A percentile compares a stretch with the other conserved stretches of the same genome.
phyloP scores from a whole-genome alignment of 1,140 invertebrate genomes.

The Pseudomyrmex cubaensis region DNA sequence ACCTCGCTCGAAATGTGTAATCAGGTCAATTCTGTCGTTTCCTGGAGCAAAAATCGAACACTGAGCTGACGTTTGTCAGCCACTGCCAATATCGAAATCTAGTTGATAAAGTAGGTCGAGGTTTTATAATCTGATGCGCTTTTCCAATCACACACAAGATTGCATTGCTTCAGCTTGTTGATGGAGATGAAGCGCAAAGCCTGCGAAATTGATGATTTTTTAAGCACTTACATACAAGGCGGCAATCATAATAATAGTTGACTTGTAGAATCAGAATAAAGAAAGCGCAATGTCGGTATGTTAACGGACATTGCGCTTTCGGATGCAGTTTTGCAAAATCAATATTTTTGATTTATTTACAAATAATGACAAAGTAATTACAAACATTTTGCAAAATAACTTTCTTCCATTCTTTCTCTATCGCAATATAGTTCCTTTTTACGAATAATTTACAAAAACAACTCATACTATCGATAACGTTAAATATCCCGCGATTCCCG shows the following conservation, averaged over 20 bases:
- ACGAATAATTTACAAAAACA: not conserved
- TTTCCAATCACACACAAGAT: not conserved
- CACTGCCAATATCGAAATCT: constrained; percentile 1
- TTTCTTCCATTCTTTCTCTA: no score
- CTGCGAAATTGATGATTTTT: not conserved
- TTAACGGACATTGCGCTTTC: no score
- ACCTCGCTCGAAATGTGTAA: not conserved
- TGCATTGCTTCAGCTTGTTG: not conserved
- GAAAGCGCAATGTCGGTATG: no score
- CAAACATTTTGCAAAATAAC: no score
- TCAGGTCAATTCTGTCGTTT: not conserved
- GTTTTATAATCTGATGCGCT: constrained; percentile 26
- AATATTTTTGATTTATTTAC: no score
- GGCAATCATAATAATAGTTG: not conserved
- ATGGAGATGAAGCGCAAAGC: not conserved
- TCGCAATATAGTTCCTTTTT: not conserved
- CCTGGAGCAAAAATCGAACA: not conserved
- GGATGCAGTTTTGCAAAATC: no score
- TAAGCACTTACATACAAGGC: not conserved
- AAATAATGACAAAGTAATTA: no score
- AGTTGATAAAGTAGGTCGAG: constrained; percentile 28
- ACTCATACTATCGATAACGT: constrained; percentile 9
- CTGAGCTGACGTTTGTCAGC: not conserved
- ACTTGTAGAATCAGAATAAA: no score
- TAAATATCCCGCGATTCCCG: constrained; percentile 20